phyloP scores from a whole-genome alignment of 2,888 invertebrate genomes.

The Trachelus troglodyta region DNA sequence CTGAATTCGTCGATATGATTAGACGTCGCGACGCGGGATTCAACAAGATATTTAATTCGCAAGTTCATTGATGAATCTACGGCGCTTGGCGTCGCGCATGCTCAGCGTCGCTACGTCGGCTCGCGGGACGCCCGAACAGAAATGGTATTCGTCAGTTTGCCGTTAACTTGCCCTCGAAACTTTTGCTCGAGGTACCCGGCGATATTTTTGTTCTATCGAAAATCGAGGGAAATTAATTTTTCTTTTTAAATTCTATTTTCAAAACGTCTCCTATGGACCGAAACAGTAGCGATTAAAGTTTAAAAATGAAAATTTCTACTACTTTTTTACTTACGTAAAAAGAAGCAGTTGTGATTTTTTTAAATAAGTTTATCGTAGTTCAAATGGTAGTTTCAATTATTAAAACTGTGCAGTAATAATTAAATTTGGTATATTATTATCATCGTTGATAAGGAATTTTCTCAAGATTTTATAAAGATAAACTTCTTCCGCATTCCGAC shows the following conservation, averaged over 20 bases:
- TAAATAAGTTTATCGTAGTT: not conserved
- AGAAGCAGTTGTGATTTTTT: not conserved
- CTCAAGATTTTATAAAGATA: not conserved
- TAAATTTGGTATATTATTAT: not conserved
- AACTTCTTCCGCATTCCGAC: not conserved
- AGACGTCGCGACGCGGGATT: not conserved
- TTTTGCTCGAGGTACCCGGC: conserved; percentile 17
- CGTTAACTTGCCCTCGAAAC: conserved; percentile 33
- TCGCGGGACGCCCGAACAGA: conserved; percentile 13
- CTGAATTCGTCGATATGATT: not conserved
- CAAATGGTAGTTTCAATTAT: not conserved
- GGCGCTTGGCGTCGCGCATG: conserved; percentile 7
- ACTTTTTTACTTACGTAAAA: not conserved
- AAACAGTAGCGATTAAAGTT: not conserved
- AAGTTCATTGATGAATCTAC: not conserved
- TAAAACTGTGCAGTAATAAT: not conserved
- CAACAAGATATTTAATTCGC: not conserved
- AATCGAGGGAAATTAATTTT: not conserved
- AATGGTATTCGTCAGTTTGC: conserved; percentile 26
- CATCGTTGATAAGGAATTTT: not conserved
- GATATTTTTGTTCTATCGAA: not conserved
- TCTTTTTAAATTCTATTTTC: not conserved
- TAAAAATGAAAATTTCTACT: not conserved
- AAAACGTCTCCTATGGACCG: not conserved
- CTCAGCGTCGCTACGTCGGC: conserved; percentile 4